Evolutionary conservation across 2,888 invertebrate genomes (phyloP), one percentile per base, ranked within the genome.

Genomic region (Rugalucina vietnamica): DNA sequence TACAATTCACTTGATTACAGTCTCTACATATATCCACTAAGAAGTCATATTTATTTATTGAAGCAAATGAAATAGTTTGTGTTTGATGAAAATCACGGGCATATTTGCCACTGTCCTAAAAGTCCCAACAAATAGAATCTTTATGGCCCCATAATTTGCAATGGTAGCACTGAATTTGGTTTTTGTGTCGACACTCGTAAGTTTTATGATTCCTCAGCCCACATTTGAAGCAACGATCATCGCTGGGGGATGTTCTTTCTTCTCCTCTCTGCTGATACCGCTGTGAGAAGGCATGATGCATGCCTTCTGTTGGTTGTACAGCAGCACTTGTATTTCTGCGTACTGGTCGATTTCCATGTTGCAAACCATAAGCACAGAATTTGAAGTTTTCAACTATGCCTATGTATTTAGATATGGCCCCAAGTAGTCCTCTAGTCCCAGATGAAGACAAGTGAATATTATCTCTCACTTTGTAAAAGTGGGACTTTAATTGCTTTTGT

Each of bases 31-130:
- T n/a, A n/a, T n/a, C n/a, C n/a, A n/a, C n/a, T n/a, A n/a, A n/a
- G n/a, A n/a, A n/a, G n/a, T n/a, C n/a, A n/a, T n/a, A n/a, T n/a
- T n/a, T n/a, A n/a, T n/a, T n/a, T n/a, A n/a, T n/a, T n/a, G n/a
- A n/a, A n/a, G n/a, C n/a, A n/a, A n/a, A n/a, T n/a, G n/a, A n/a
- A n/a, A n/a, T n/a, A n/a, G n/a, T n/a, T n/a, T n/a, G n/a, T n/a
- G n/a, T n/a, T n/a, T n/a, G n/a, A n/a, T n/a, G n/a, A n/a, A n/a
- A n/a, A 54, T 54, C 54, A 10, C 5, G 10, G 4, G 54, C 12
- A 24, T 60, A 60, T 60, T 60, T 60, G 60, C 60, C 60, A 60
- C 29, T 60, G 18, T 60, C 60, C 60, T 60, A 60, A 27, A 27
- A 27, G 29, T 60, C 18, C 60, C 60, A 60, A 27, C 60, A 60